Evolutionary conservation across 2,888 invertebrate species (phyloP).

Genomic region (Himalopsyche tibetana): DNA sequence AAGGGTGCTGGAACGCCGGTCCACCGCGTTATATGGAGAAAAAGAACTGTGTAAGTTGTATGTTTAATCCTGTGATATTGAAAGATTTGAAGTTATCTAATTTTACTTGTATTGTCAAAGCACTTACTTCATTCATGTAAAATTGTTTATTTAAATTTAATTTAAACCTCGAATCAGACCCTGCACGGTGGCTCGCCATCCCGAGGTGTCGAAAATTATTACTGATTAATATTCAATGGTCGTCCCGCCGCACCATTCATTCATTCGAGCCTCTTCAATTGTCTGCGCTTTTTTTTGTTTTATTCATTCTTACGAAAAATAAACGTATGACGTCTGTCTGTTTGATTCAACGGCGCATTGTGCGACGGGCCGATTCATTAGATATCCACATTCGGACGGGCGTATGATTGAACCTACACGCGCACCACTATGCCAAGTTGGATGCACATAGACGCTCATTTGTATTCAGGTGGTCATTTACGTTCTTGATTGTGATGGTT

Average conservation of each 20-base stretch:
- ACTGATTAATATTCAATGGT: constrained; percentile 1
- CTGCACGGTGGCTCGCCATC: neutral
- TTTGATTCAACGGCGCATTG: constrained; percentile 11
- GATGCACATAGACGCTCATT: constrained; percentile 14
- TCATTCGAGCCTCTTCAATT: constrained; percentile 41
- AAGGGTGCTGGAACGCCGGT: too few relatives aligned
- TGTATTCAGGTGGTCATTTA: constrained; percentile 31
- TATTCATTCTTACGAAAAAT: constrained; percentile 35
- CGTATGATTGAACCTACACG: too few relatives aligned
- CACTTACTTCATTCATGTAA: neutral
- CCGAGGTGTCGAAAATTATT: constrained; percentile 26
- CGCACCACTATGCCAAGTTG: neutral
- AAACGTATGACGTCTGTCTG: constrained; percentile 32
- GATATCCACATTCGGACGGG: constrained; percentile 2
- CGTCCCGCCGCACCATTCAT: constrained; percentile 38
- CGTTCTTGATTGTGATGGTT: neutral
- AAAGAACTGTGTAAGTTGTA: too few relatives aligned
- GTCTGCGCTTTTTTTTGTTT: constrained; percentile 30
- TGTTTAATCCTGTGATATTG: too few relatives aligned
- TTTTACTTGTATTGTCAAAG: too few relatives aligned
- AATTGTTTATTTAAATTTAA: neutral
- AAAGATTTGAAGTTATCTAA: too few relatives aligned
- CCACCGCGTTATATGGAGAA: too few relatives aligned
- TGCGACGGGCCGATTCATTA: constrained; percentile 1
- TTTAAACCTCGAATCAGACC: neutral